These are phyloP conservation scores for Micromussa lordhowensis DNA, from an alignment of 92 coral and sea anemone genomes.

Conservation along the genomic window DNA sequence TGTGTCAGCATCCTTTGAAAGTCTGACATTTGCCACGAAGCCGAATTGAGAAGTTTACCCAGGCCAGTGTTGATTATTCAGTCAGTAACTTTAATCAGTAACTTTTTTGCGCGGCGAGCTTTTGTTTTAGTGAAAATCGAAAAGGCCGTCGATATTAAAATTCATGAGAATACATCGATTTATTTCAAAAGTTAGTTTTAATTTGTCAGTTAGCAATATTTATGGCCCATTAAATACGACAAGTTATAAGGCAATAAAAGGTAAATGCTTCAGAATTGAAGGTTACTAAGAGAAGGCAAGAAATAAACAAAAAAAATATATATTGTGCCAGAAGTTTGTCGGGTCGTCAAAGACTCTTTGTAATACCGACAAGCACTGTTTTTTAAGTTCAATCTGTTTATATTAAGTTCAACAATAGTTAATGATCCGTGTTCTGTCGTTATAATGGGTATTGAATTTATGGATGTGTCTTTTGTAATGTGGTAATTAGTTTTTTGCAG, in stretches of 20 bases:
- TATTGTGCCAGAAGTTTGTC: neutral
- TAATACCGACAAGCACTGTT: neutral
- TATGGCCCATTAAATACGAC: neutral
- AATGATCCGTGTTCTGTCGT: neutral
- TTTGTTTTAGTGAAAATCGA: neutral
- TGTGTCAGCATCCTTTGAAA: slow-evolving; percentile 20
- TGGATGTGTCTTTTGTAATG: neutral
- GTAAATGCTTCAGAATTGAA: neutral
- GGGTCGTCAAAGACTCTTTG: slow-evolving; percentile 1
- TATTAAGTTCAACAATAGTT: neutral
- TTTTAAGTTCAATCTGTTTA: neutral
- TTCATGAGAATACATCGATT: neutral
- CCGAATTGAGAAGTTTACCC: slow-evolving; percentile 13
- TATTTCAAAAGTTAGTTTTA: neutral
- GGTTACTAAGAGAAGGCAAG: neutral
- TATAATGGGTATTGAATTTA: neutral
- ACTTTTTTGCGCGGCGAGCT: neutral
- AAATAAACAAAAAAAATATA: slow-evolving; percentile 20
- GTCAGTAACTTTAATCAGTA: slow-evolving; percentile 20
- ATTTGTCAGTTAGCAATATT: neutral
- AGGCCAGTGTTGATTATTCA: slow-evolving; percentile 14
- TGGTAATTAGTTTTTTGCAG: neutral
- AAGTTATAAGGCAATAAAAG: neutral
- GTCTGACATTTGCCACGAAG: slow-evolving; percentile 18
- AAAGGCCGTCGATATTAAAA: neutral